These are phyloP conservation scores for Coilia nasus DNA, from an alignment of 2,797 vertebrate species.

Conservation along the genomic window DNA sequence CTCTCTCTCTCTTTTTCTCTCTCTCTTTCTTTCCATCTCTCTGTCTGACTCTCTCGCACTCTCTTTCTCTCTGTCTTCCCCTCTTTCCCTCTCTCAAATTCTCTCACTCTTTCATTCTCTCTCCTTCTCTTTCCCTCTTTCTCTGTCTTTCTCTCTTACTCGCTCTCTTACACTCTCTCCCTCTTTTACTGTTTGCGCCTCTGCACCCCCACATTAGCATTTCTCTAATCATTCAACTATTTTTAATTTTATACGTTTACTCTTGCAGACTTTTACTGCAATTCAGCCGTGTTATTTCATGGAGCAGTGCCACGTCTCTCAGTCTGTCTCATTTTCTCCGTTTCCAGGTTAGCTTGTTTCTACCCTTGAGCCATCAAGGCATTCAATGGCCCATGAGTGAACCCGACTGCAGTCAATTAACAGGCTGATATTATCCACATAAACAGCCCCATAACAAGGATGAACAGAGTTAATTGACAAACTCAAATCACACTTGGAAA, in stretches of 20 bases:
- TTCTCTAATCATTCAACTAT: background rate
- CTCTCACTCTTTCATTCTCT: no score
- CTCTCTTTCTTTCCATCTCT: background rate
- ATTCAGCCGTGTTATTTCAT: background rate
- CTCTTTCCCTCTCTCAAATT: no score
- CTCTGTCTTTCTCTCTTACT: background rate
- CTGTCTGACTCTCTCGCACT: background rate
- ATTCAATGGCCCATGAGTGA: background rate
- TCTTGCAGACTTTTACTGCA: background rate
- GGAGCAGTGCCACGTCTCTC: background rate
- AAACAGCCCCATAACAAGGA: background rate
- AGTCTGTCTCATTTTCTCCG: no score
- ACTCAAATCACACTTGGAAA: background rate
- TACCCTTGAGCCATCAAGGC: background rate
- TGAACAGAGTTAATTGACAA: background rate
- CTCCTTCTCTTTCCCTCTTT: background rate
- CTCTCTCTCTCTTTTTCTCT: background rate
- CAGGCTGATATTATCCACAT: background rate
- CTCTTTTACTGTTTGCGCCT: background rate
- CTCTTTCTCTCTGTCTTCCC: no score
- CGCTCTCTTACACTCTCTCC: background rate
- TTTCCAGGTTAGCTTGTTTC: no score
- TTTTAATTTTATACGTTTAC: background rate
- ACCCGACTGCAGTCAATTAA: background rate
- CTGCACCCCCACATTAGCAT: background rate